These are phyloP conservation scores for Drosophila cyrtoloma DNA, from an alignment of 2,888 invertebrate genomes.

Conservation along the genomic window DNA sequence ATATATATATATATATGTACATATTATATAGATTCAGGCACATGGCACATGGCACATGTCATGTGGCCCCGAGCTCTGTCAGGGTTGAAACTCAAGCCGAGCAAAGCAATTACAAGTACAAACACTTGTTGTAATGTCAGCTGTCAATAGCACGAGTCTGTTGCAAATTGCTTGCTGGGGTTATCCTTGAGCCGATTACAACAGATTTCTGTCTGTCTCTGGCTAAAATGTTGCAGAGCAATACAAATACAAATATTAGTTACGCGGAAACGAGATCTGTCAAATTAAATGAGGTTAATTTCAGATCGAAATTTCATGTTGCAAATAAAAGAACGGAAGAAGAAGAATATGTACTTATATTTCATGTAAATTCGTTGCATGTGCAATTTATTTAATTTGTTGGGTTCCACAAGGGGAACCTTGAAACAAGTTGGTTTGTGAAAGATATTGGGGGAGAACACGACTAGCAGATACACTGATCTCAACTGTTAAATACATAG, in stretches of 20 bases:
- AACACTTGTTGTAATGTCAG: slow-evolving; percentile 79
- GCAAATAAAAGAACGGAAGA: background rate
- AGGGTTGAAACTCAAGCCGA: slow-evolving; percentile 57
- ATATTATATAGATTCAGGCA: slow-evolving; percentile 12
- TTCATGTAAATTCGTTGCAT: background rate
- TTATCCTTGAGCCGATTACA: slow-evolving; percentile 16
- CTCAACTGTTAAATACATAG: background rate
- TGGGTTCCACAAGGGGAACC: background rate
- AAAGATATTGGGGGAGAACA: too few species aligned
- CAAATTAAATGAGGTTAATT: slow-evolving; percentile 23
- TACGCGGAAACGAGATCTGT: slow-evolving; percentile 6
- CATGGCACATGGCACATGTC: slow-evolving; percentile 45
- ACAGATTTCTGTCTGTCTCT: slow-evolving; percentile 14
- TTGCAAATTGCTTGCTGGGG: slow-evolving; percentile 44
- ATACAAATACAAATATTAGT: slow-evolving; percentile 3
- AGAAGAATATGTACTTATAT: background rate
- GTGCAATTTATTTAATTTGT: background rate
- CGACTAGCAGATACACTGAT: background rate
- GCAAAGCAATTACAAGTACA: slow-evolving; percentile 63
- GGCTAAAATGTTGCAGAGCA: slow-evolving; percentile 9
- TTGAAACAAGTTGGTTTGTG: background rate
- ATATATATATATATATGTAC: background rate
- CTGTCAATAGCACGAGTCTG: slow-evolving; percentile 74
- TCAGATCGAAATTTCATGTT: background rate
- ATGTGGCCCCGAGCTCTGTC: slow-evolving; percentile 21